phyloP scores from a whole-genome alignment of 2,888 invertebrate species.

The Mythimna pallens region DNA sequence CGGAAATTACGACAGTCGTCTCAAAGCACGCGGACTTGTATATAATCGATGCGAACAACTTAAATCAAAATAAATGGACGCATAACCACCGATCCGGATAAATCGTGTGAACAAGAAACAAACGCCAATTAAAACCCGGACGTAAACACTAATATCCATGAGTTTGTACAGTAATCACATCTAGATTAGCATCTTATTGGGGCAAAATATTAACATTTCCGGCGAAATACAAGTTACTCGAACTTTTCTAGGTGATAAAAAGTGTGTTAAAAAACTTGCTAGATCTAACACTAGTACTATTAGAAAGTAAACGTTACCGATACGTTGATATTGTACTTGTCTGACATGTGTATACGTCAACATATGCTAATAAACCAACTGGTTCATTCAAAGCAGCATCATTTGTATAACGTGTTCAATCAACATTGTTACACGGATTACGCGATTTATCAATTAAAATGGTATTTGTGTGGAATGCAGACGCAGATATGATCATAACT shows the following conservation, averaged over 20 bases:
- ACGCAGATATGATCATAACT: conserved; percentile 40
- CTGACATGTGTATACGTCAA: conserved; percentile 34
- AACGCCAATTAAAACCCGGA: conserved; percentile 74
- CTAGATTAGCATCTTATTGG: conserved; percentile 57
- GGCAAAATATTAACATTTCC: conserved; percentile 57
- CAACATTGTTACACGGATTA: conserved; percentile 59
- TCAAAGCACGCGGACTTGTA: conserved; percentile 23
- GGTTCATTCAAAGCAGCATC: conserved; percentile 42
- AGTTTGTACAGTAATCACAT: conserved; percentile 56
- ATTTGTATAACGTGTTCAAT: conserved; percentile 61
- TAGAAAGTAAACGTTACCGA: conserved; percentile 61
- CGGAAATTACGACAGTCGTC: conserved; percentile 49
- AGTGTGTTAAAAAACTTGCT: conserved; percentile 65
- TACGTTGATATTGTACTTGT: conserved; percentile 27
- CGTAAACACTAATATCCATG: conserved; percentile 66
- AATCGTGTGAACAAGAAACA: conserved; percentile 69
- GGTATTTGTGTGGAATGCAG: conserved; percentile 52
- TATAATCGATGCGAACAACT: conserved; percentile 25
- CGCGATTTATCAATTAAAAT: conserved; percentile 52
- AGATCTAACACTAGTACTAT: conserved; percentile 53
- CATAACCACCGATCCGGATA: conserved; percentile 59
- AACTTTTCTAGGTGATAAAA: conserved; percentile 65
- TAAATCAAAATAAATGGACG: conserved; percentile 43
- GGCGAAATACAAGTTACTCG: conserved; percentile 31
- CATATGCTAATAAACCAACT: conserved; percentile 38